Conservation (phyloP, 1,140 invertebrate genomes). For the Drosophila parabipectinata region DNA sequence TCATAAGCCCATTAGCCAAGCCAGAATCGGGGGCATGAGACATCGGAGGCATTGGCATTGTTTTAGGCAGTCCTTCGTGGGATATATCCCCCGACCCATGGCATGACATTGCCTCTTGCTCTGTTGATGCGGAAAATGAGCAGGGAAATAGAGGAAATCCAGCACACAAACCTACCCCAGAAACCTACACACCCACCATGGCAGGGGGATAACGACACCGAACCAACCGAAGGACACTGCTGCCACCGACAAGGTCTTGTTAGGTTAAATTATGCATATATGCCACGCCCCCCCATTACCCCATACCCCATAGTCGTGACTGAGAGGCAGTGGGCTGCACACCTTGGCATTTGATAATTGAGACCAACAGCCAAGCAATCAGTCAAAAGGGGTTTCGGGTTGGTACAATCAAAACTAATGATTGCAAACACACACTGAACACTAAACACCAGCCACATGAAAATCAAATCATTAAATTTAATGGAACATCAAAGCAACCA, state of each 20-base stretch:
- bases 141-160: constrained; percentile 64
- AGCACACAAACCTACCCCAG: constrained; percentile 18
- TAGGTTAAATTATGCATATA: constrained; percentile 81
- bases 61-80: constrained; percentile 53
- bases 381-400: background rate
- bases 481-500: constrained; percentile 34
- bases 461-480: constrained; percentile 29
- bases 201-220: constrained; percentile 43
- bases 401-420: constrained; percentile 27
- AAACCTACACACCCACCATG: background rate
- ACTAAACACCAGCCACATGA: background rate
- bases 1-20: constrained; percentile 75
- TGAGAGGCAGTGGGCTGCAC: constrained; percentile 23
- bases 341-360: constrained; percentile 56
- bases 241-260: constrained; percentile 70
- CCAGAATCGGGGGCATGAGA: background rate
- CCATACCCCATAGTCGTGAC: constrained; percentile 11
- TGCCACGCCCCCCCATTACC: constrained; percentile 36
- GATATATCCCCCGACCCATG: constrained; percentile 12
- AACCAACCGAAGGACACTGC: constrained; percentile 52
- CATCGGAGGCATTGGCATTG: constrained; percentile 38
- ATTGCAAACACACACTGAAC: constrained; percentile 11
- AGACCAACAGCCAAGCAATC: constrained; percentile 28
- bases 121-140: constrained; percentile 78
- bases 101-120: constrained; percentile 68